These are phyloP conservation scores for Cygnus olor DNA, from an alignment of 2,797 vertebrate genomes.

Conservation along the genomic window DNA sequence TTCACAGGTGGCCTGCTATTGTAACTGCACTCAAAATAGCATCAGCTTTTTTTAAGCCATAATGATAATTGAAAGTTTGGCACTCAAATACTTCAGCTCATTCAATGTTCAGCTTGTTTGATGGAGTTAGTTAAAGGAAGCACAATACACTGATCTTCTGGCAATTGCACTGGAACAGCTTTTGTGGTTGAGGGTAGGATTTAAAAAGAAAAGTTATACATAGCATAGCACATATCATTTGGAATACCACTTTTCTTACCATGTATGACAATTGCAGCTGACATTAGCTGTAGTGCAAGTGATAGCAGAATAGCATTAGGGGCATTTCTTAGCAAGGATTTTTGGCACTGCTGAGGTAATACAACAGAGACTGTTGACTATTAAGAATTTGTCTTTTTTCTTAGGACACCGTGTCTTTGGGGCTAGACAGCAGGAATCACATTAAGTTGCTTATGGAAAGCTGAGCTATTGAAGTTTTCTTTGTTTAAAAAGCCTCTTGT, in stretches of 20 bases:
- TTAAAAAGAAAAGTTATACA: neutral
- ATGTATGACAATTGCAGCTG: neutral
- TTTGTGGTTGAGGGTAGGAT: neutral
- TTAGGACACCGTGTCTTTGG: neutral
- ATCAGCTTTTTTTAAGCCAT: constrained; percentile 17
- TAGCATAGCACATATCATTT: neutral
- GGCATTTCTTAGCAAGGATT: neutral
- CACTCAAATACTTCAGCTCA: constrained; percentile 25
- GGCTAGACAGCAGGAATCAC: neutral
- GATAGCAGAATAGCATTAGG: neutral
- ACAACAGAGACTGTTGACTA: neutral
- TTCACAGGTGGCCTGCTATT: constrained; percentile 57
- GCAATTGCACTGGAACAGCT: neutral
- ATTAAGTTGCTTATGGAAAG: neutral
- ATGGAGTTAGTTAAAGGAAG: constrained; percentile 15
- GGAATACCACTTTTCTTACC: neutral
- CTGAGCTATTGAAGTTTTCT: neutral
- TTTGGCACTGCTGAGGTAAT: neutral
- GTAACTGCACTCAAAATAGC: constrained; percentile 49
- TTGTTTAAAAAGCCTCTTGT: neutral
- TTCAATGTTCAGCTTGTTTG: constrained; percentile 38
- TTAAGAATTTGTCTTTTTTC: neutral
- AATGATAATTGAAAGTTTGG: constrained; percentile 57
- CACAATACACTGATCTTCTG: neutral
- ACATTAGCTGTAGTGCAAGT: neutral